Conservation (phyloP, 2,888 invertebrate species). For the Phengaris arion region DNA sequence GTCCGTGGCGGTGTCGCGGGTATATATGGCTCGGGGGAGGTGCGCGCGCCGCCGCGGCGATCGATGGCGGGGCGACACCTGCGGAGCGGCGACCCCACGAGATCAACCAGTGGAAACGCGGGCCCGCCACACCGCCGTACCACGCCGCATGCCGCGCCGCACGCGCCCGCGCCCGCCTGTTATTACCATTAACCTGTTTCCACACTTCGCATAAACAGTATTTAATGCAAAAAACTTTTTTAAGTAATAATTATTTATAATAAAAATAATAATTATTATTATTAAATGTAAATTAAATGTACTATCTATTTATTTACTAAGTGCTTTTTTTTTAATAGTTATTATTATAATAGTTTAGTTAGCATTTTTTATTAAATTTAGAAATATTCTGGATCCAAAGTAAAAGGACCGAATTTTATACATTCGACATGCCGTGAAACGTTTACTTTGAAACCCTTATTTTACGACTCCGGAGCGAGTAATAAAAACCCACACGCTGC, state of each 20-base stretch:
- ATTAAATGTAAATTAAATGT: no score
- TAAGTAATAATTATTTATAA: no score
- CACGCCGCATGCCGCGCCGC: slow-evolving; percentile 28
- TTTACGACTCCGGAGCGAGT: slow-evolving; percentile 16
- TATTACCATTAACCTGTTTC: neutral
- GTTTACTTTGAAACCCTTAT: neutral
- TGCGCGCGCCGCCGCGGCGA: slow-evolving; percentile 72
- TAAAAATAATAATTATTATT: no score
- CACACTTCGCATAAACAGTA: no score
- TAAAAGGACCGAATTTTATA: neutral
- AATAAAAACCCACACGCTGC: neutral
- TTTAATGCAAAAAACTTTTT: no score
- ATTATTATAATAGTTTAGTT: no score
- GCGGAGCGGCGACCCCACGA: slow-evolving; percentile 45
- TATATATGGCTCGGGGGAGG: slow-evolving; percentile 70
- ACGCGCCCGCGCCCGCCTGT: neutral
- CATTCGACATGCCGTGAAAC: slow-evolving; percentile 8
- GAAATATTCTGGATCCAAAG: neutral
- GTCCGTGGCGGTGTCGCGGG: slow-evolving; percentile 60
- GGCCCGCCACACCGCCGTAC: slow-evolving; percentile 43
- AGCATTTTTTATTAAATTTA: neutral
- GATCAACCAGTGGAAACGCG: slow-evolving; percentile 66
- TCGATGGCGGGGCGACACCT: slow-evolving; percentile 67
- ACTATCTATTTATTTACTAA: no score
- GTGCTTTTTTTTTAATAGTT: no score